Base-by-base conservation (phyloP, 2,797 vertebrate genomes). In the Ataeniobius toweri region DNA sequence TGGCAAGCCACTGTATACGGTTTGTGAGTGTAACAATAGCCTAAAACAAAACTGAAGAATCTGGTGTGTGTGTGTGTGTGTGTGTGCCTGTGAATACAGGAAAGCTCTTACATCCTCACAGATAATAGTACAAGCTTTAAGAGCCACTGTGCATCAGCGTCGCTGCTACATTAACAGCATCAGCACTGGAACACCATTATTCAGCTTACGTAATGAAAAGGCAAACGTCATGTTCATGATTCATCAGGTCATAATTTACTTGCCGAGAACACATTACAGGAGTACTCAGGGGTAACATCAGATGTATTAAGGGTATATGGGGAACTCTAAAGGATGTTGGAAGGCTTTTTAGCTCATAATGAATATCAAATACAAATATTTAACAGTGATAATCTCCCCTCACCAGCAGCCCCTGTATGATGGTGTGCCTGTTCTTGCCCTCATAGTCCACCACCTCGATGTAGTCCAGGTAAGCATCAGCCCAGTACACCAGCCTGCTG, bases 391-490 rank as follows among this genome's bases (percentile, higher is more conserved):
- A 5, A 74, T 63, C 16, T 41, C 58, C 68, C 81, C 96, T 97
- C 94, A 99, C 98, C 96, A 98, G 93, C 75, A 97, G 95, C 81
- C 98, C 97, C 91, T 99, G 98, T 92, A 99, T 98, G 93, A 99
- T 97, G 83, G 97, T 98, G 88, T 98, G 97, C 7, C 98, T 94
- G 92, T 97, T 97, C 85, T 97, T 98, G 88, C 97, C 98, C 81
- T 98, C 96, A 0, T 98, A 98, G 85, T 98, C 98, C 83, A 98
- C 97, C 92, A 98, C 97, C 83, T 98, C 97, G 0, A 98, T 98
- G 85, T 98, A 97, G 90, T 98, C 97, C 90, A 98, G 94, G 82
- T 98, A 98, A 71, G 96, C 97, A 0, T 98, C 97, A 0, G 97
- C 97, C 97, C 97, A 98, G 92, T 98, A 98, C 50, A 98, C 97